Evolutionary conservation across 2,113 vertebrate species (phyloP), one percentile per base, ranked within the genome.

Genomic region (Mellivora capensis): DNA sequence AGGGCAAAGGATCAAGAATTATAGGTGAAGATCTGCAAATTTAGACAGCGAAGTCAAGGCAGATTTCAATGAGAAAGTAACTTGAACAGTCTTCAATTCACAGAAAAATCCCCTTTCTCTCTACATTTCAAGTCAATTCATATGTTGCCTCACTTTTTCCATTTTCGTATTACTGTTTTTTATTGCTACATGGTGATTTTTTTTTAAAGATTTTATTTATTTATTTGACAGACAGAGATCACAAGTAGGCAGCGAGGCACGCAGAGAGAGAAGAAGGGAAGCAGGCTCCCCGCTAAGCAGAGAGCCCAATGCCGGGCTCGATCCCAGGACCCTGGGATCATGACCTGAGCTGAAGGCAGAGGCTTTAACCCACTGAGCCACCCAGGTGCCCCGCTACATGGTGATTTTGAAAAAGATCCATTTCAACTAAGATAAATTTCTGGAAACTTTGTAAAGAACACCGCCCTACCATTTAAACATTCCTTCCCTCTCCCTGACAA

Each of bases 381-480:
- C n/a, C n/a, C n/a, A n/a, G n/a, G n/a, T n/a, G n/a, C n/a, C n/a
- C n/a, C n/a, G 29, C 37, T 69, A 69, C 37, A 21, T 9, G 3
- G 23, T 86, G 27, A 93, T 95, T 67, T 84, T 74, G 25, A 91
- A 81, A 97, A 80, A 79, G 47, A 64, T 83, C 29, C 20, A 74
- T 87, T 94, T 94, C 47, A 90, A 71, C 14, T 54, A 88, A 87
- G 31, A 85, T 71, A 52, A 95, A 87, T 64, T n/a, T 87, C 15
- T 10, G 54, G 44, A 52, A 77, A 77, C 42, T 20, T 69, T 27
- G 9, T 71, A 62, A 85, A 91, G 74, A 93, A 84, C 61, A 42
- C 23, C 47, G 27, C 18, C 3, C 14, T 67, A 31, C n/a, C 29
- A 64, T 62, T 72, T 21, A 88, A 54, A 31, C 25, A 92, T 18